Conservation (phyloP, 1,140 invertebrate genomes). For the Drosophila pruinosa region DNA sequence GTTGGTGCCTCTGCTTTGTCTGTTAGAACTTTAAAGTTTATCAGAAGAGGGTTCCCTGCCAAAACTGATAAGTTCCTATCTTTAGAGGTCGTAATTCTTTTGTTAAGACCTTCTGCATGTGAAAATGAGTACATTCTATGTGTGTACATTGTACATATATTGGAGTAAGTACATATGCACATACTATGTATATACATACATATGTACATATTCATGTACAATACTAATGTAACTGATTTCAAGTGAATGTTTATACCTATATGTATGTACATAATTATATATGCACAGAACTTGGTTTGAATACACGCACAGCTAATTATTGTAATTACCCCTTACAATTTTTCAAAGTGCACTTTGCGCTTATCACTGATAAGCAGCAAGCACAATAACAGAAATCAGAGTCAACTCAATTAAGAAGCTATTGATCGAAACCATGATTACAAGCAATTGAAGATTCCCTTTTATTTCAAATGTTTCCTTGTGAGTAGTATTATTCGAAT, state of each 20-base stretch:
- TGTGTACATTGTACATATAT: too few relatives aligned
- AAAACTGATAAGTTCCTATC: constrained; percentile 52
- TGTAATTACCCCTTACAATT: neutral
- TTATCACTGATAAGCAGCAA: neutral
- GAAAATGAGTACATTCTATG: neutral
- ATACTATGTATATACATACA: neutral
- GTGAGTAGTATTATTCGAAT: too few relatives aligned
- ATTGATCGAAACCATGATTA: neutral
- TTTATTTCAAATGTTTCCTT: too few relatives aligned
- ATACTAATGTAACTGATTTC: too few relatives aligned
- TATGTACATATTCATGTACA: constrained; percentile 3
- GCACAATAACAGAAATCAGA: neutral
- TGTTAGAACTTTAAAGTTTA: constrained; percentile 37
- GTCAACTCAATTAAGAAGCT: neutral
- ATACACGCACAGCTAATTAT: constrained; percentile 6
- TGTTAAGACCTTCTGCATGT: constrained; percentile 20
- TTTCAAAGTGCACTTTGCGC: constrained; percentile 4
- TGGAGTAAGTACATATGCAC: neutral
- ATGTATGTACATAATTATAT: constrained; percentile 6
- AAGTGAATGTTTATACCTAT: neutral
- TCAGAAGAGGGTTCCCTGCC: constrained; percentile 33
- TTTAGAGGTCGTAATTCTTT: constrained; percentile 53
- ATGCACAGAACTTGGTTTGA: neutral
- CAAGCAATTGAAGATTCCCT: too few relatives aligned
- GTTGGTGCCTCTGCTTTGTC: neutral